A percentile compares a stretch with the other conserved stretches of the same genome.
phyloP scores from a whole-genome alignment of 2,797 vertebrate species.

The Coranthus polyacanthus region DNA sequence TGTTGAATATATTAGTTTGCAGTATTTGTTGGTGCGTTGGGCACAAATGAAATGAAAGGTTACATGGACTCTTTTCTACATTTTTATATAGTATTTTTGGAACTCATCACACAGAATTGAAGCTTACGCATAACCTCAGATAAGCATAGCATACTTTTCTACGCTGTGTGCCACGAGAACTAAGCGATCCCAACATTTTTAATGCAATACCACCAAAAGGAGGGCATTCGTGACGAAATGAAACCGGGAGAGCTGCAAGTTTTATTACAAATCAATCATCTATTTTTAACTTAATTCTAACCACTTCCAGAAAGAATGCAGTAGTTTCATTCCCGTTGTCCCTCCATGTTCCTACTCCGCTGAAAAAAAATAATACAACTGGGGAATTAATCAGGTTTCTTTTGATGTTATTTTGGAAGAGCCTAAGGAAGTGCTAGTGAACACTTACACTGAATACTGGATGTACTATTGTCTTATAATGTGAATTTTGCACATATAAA shows the following conservation, averaged over 20 bases:
- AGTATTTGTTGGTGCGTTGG: conserved; percentile 6
- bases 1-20: conserved; percentile 17
- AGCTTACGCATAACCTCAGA: conserved; percentile 2
- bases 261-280: no score
- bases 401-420: conserved; percentile 4
- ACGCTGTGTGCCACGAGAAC: neutral
- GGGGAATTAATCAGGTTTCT: conserved; percentile 3
- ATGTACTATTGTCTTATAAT: conserved; percentile 36
- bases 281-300: neutral
- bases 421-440: conserved; percentile 40
- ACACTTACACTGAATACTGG: conserved; percentile 12
- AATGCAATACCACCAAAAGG: neutral
- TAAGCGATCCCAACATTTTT: neutral
- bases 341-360: neutral
- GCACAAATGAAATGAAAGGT: conserved; percentile 7
- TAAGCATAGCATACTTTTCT: conserved; percentile 3
- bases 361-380: neutral
- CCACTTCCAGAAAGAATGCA: conserved; percentile 1
- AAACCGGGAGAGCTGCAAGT: no score
- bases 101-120: no score
- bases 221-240: neutral
- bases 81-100: no score
- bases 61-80: conserved; percentile 26
- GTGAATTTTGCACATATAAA: conserved; percentile 59
- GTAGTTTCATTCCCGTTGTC: conserved; percentile 1